Evolutionary conservation across 2,113 vertebrate genomes (phyloP).

Genomic region (Gobius niger): DNA sequence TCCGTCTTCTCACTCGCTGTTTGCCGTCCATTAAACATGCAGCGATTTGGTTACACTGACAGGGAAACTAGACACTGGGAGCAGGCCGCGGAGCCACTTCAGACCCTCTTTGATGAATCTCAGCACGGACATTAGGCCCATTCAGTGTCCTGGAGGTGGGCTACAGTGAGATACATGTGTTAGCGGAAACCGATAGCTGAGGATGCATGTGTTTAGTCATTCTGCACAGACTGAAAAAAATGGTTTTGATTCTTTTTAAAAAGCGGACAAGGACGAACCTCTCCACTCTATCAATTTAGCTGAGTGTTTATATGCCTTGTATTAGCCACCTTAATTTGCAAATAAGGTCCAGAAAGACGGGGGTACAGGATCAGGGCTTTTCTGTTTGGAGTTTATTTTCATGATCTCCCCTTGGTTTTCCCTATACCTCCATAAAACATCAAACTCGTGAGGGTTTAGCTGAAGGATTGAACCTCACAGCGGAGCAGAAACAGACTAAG

Average conservation of each 20-base stretch:
- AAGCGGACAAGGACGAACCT: no score
- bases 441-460: background rate
- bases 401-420: no score
- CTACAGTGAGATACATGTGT: background rate
- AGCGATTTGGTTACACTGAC: slow-evolving; percentile 63
- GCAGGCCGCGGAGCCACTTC: slow-evolving; percentile 13
- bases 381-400: no score
- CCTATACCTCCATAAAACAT: background rate
- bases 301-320: no score
- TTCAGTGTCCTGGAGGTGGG: slow-evolving; percentile 15
- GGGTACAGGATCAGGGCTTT: no score
- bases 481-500: background rate
- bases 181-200: slow-evolving; percentile 6
- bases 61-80: slow-evolving; percentile 55
- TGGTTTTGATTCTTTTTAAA: no score
- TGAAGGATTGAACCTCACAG: background rate
- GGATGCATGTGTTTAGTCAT: background rate
- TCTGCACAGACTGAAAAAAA: no score
- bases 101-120: slow-evolving; percentile 25
- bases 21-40: slow-evolving; percentile 62
- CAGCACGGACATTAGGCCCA: slow-evolving; percentile 13
- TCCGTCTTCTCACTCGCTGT: slow-evolving; percentile 41
- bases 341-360: no score
- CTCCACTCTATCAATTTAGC: no score
- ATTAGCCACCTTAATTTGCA: no score